These are phyloP conservation scores for Setophaga coronata DNA, from an alignment of 2,113 vertebrate genomes.

Conservation along the genomic window DNA sequence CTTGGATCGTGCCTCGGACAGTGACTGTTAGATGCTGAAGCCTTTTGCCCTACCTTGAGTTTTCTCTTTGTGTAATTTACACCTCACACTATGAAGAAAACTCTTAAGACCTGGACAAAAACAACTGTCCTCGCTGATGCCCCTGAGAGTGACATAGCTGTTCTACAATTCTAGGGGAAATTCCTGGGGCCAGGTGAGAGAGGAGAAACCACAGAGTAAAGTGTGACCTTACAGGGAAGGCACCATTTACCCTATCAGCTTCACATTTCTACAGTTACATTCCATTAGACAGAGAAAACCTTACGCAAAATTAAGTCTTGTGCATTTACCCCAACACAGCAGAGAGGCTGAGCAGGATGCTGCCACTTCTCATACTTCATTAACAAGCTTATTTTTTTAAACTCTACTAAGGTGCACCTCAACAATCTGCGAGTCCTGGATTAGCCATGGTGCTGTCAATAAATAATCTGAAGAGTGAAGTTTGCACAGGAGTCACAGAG, in stretches of 20 bases:
- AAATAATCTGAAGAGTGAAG: neutral
- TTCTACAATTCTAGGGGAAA: neutral
- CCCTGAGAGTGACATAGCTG: neutral
- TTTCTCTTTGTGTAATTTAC: neutral
- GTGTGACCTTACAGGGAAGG: neutral
- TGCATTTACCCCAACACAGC: neutral
- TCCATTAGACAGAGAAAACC: neutral
- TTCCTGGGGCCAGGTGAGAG: neutral
- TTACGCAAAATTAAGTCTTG: neutral
- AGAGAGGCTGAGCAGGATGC: neutral
- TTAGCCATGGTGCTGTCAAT: neutral
- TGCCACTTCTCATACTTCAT: neutral
- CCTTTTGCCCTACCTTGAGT: neutral
- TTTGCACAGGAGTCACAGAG: neutral
- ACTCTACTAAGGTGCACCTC: neutral
- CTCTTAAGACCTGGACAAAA: neutral
- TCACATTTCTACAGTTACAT: neutral
- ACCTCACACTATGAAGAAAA: neutral
- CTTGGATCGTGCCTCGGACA: rapidly evolving
- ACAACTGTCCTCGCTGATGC: neutral
- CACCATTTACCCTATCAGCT: neutral
- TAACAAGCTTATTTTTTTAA: neutral
- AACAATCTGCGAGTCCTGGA: neutral
- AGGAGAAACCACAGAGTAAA: neutral
- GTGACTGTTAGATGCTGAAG: neutral